Percentiles rank a stretch among this genome's conserved stretches.
Conservation (phyloP, 2,113 vertebrate species). For the Sebastes schlegelii region DNA sequence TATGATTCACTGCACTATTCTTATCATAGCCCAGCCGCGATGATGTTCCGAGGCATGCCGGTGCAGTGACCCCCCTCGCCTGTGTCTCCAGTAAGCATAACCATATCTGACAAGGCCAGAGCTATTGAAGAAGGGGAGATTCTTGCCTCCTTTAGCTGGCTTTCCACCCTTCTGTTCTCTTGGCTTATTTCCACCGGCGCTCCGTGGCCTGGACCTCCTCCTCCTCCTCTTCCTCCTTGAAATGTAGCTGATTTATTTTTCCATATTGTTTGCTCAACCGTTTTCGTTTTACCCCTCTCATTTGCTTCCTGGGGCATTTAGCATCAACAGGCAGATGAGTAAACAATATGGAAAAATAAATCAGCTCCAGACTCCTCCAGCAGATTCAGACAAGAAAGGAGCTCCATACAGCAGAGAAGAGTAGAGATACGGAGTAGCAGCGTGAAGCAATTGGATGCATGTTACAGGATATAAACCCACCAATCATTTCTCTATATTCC, state of each 20-base stretch:
- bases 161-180: slow-evolving; percentile 68
- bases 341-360: slow-evolving; percentile 31
- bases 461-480: slow-evolving; percentile 43
- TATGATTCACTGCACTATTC: slow-evolving; percentile 76
- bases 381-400: slow-evolving; percentile 10
- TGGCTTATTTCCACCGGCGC: slow-evolving; percentile 59
- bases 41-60: slow-evolving; percentile 75
- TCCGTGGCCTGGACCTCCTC: slow-evolving; percentile 24
- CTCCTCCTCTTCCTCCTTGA: slow-evolving; percentile 9
- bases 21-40: slow-evolving; percentile 64
- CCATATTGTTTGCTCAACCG: slow-evolving; percentile 41
- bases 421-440: slow-evolving; percentile 19
- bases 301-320: slow-evolving; percentile 28
- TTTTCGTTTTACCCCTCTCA: slow-evolving; percentile 23
- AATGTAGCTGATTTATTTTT: slow-evolving; percentile 40
- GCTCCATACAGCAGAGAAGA: slow-evolving; percentile 22
- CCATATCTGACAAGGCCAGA: slow-evolving; percentile 79
- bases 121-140: slow-evolving; percentile 62
- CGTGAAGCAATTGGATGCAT: slow-evolving; percentile 38
- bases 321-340: slow-evolving; percentile 57
- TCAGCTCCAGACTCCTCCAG: slow-evolving; percentile 4
- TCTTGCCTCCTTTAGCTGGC: slow-evolving; percentile 65
- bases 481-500: slow-evolving; percentile 39
- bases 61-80: slow-evolving; percentile 72
- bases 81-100: slow-evolving; percentile 75